A percentile compares a stretch with the other conserved stretches of the same genome.
phyloP scores from a whole-genome alignment of 2,113 vertebrate species.

The Talpa occidentalis region DNA sequence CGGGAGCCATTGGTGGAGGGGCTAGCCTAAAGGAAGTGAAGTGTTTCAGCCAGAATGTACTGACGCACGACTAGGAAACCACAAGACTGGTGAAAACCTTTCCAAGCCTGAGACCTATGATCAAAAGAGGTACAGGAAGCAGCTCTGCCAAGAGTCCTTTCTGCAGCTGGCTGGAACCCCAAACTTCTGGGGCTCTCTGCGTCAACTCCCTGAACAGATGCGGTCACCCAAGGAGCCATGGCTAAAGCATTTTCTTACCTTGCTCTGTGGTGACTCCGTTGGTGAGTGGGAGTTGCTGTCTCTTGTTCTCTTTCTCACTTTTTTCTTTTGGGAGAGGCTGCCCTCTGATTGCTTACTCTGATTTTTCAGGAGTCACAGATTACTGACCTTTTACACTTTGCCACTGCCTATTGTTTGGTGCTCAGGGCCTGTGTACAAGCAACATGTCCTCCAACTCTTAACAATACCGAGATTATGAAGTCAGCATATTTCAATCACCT shows the following conservation, averaged over 20 bases:
- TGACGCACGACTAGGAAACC: slow-evolving; percentile 73
- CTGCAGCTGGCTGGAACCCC: slow-evolving; percentile 36
- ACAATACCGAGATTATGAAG: neutral
- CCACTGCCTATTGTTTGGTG: neutral
- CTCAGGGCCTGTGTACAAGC: neutral
- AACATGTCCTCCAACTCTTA: neutral
- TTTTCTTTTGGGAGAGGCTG: neutral
- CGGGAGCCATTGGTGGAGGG: slow-evolving; percentile 7
- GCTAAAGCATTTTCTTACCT: neutral
- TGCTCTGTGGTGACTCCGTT: neutral
- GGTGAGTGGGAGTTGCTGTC: neutral
- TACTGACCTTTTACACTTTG: neutral
- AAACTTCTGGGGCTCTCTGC: slow-evolving; percentile 4
- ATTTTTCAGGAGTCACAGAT: neutral
- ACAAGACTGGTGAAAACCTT: slow-evolving; percentile 66
- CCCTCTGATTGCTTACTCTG: neutral
- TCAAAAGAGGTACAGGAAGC: slow-evolving; percentile 65
- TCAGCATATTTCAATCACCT: neutral
- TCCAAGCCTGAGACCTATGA: slow-evolving; percentile 65
- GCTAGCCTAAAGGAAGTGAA: slow-evolving; percentile 56
- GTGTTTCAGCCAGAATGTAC: slow-evolving; percentile 68
- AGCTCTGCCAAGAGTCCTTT: slow-evolving; percentile 38
- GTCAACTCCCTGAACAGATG: neutral
- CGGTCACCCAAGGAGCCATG: neutral
- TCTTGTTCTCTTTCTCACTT: neutral